phyloP scores from a whole-genome alignment of 2,113 vertebrate genomes.

The Todiramphus saurophagus region DNA sequence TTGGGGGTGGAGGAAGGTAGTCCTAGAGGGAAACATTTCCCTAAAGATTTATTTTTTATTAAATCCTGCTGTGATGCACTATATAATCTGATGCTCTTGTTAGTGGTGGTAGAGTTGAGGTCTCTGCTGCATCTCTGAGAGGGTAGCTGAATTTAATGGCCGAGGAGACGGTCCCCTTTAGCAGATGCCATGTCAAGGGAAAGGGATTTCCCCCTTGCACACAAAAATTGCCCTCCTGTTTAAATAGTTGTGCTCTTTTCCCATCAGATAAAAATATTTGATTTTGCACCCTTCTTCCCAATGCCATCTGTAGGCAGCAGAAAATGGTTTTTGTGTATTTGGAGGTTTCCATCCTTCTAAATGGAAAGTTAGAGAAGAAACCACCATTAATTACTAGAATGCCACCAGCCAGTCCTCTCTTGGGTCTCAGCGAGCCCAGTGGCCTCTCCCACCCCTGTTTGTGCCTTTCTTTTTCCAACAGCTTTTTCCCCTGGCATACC shows the following conservation, averaged over 20 bases:
- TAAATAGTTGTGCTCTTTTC: not conserved
- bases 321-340: not conserved
- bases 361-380: not conserved
- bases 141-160: not conserved
- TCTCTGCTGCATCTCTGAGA: not conserved
- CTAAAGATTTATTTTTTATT: not conserved
- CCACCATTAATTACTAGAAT: not conserved
- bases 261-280: not conserved
- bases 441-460: not conserved
- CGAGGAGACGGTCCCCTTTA: not conserved
- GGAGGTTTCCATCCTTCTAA: not conserved
- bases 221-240: not conserved
- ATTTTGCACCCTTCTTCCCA: not conserved
- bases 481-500: not conserved
- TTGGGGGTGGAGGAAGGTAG: not conserved
- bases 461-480: not conserved
- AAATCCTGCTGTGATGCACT: not conserved
- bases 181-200: not conserved
- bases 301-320: not conserved
- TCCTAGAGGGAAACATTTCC: not conserved
- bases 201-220: not conserved
- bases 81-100: not conserved
- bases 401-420: not conserved
- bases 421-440: not conserved
- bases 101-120: not conserved